Base-by-base conservation (phyloP, 1,140 invertebrate species). In the Cheumatopsyche charites region DNA sequence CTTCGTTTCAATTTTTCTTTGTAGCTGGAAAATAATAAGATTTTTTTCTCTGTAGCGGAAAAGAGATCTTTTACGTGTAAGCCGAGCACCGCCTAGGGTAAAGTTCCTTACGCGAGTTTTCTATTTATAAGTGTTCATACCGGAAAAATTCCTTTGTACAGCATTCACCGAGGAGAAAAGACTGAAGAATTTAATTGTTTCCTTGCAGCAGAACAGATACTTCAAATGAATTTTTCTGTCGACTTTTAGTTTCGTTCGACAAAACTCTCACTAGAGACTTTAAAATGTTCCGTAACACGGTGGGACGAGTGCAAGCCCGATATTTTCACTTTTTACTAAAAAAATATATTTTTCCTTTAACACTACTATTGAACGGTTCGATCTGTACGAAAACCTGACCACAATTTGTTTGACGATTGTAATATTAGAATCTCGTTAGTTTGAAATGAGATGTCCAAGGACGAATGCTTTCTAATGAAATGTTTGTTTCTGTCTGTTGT, bases 401-500 rank as follows among this genome's bases (percentile, higher is more conserved):
- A 70, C 63, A 80, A 82, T 83, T 25, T 52, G 9, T 19, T 17
- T 17, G 7, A 52, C 9, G 15, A 17, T 17, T 15, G 15, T 17
- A 52, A 15, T 47, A 47, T 15, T n/a, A 47, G 15, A 47, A 47
- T 47, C 11, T 47, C 49, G 49, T 25, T 58, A 58, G 23, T 58
- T 58, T 58, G 21, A 58, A 52, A 69, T 67, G 72, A 29, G 25
- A 70, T 65, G 73, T 72, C 42, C 73, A 71, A 75, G 58, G 74
- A 75, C 23, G 74, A 72, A 75, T 75, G 71, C 19, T 71, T 70
- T 73, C 71, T 75, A 75, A 75, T 73, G 74, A 72, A 19, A 70
- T 75, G 74, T 76, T 76, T 82, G 83, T 85, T 85, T 85, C 83
- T 85, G 82, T 84, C 81, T 85, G 83, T 85, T 84, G 83, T 85